phyloP scores from a whole-genome alignment of 1,140 invertebrate genomes.

The Dreissena polymorpha region DNA sequence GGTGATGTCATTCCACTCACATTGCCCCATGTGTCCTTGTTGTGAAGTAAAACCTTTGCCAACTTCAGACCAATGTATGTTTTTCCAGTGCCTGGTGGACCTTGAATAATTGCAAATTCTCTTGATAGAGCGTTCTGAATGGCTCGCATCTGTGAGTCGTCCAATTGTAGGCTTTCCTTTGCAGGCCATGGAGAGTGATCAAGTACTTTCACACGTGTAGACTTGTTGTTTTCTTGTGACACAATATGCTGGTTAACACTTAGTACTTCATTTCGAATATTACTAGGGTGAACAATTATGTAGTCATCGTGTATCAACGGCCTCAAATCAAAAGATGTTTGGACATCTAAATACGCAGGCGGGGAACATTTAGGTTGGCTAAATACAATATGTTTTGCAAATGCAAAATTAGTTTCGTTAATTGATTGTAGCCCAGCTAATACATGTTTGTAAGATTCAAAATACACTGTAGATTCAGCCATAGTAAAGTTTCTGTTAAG shows the following conservation, averaged over 20 bases:
- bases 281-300: background rate
- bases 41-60: constrained; percentile 76
- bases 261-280: background rate
- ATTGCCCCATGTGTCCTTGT: constrained; percentile 63
- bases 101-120: constrained; percentile 87
- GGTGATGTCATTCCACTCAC: constrained; percentile 73
- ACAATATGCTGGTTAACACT: background rate
- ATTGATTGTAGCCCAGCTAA: constrained; percentile 77
- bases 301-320: background rate
- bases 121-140: constrained; percentile 79
- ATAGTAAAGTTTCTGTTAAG: constrained; percentile 67
- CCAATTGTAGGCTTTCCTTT: constrained; percentile 66
- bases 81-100: constrained; percentile 78
- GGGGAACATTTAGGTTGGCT: constrained; percentile 57
- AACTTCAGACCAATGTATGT: constrained; percentile 78
- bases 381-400: constrained; percentile 71
- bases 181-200: constrained; percentile 65
- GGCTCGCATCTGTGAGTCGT: constrained; percentile 80
- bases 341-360: constrained; percentile 64
- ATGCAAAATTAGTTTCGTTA: constrained; percentile 71
- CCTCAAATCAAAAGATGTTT: constrained; percentile 34
- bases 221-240: background rate
- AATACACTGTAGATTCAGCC: constrained; percentile 80
- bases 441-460: constrained; percentile 80
- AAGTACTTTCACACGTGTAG: background rate